phyloP scores from a whole-genome alignment of 53 echinoderm and acorn worm species.

The Henricia sp. region DNA sequence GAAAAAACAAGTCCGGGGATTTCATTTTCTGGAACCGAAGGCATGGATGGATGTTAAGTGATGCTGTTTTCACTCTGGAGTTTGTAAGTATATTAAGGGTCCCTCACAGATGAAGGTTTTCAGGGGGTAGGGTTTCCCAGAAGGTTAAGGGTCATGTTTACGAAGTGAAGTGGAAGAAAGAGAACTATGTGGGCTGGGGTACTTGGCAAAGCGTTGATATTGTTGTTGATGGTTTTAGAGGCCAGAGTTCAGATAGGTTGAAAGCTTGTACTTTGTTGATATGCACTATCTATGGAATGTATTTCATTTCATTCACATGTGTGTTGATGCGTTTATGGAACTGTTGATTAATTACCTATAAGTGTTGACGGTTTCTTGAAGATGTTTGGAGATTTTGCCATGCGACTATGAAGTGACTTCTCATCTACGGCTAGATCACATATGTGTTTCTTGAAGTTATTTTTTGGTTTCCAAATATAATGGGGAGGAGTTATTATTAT shows the following conservation, averaged over 20 bases:
- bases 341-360: constrained; percentile 29
- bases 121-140: neutral
- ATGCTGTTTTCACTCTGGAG: neutral
- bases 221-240: constrained; percentile 43
- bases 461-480: too few relatives aligned
- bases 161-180: constrained; percentile 56
- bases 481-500: too few relatives aligned
- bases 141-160: constrained; percentile 52
- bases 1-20: neutral
- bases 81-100: constrained; percentile 1
- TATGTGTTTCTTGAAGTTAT: too few relatives aligned
- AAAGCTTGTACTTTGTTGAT: constrained; percentile 4
- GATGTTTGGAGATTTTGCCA: neutral
- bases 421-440: neutral
- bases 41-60: neutral
- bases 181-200: constrained; percentile 32
- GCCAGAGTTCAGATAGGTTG: neutral
- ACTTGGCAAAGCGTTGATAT: constrained; percentile 45
- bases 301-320: constrained; percentile 1
- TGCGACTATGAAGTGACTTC: neutral
- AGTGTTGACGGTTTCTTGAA: constrained; percentile 12
- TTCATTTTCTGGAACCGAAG: neutral
- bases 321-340: neutral
- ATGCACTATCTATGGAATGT: neutral
- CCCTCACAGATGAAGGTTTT: neutral